A percentile compares a stretch with the other conserved stretches of the same genome.
Conservation (phyloP, 2,797 vertebrate species). For the Characodon lateralis region DNA sequence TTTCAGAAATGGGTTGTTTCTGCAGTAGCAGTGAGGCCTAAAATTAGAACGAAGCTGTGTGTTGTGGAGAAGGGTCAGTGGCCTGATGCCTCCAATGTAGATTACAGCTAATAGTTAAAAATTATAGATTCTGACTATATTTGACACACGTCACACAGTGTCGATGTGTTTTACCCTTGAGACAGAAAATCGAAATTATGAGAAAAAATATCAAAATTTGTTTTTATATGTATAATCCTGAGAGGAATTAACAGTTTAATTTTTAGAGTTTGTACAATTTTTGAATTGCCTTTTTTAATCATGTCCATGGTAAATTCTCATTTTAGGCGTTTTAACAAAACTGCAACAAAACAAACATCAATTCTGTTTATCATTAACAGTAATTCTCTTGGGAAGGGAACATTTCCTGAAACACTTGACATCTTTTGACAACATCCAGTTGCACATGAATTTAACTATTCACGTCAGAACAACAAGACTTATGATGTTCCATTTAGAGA, state of each 20-base stretch:
- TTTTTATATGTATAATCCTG: background rate
- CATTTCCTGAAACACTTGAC: constrained; percentile 16
- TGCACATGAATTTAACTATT: constrained; percentile 27
- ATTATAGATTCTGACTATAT: background rate
- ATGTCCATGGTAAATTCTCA: background rate
- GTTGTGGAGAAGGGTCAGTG: background rate
- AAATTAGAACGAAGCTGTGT: background rate
- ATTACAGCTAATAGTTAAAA: background rate
- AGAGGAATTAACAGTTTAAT: background rate
- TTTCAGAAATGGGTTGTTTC: background rate
- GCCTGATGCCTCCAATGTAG: background rate
- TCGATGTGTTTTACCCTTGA: background rate
- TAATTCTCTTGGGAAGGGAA: background rate
- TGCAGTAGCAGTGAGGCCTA: background rate
- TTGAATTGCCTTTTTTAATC: background rate
- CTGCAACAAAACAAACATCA: background rate
- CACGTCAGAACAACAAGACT: background rate
- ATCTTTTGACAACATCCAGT: constrained; percentile 8
- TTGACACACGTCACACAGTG: background rate
- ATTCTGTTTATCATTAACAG: constrained; percentile 11
- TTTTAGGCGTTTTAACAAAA: background rate
- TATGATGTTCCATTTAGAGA: background rate
- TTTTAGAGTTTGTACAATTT: background rate
- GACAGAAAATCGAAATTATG: background rate
- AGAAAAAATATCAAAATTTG: background rate